Evolutionary conservation across 2,888 invertebrate species (phyloP), one percentile per base, ranked within the genome.

Genomic region (Agonopterix subpropinquella): DNA sequence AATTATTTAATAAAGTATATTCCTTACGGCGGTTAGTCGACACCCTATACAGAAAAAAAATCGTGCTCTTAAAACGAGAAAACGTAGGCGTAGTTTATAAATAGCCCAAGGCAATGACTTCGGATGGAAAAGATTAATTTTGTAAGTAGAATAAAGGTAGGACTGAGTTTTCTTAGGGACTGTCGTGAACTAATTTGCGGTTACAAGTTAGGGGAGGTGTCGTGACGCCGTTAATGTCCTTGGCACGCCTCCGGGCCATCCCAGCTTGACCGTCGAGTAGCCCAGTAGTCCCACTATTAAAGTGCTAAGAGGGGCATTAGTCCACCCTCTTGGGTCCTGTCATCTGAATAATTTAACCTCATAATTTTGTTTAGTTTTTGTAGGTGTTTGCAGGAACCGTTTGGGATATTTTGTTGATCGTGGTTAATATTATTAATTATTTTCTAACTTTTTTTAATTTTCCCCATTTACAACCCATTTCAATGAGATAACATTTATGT

Each of bases 281-380:
- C 7, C 28, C 28, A 75, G 54, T 59, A 57, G 67, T 65, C 66
- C 66, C 70, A 80, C 87, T 84, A 87, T 87, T 84, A 83, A 86
- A 86, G 86, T 83, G 86, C 85, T 87, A 87, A 88, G 84, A 84
- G 86, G 76, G 84, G 69, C 78, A 84, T 87, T 85, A 86, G 70
- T 71, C 65, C 61, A 74, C 77, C 78, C 81, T 73, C 77, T 64
- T 64, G 83, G 81, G 84, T 52, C 62, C 70, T 77, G 78, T 81
- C 80, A 73, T 79, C 77, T 78, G 84, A 79, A 84, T 86, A 84
- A 84, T 79, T 84, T 84, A 77, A 79, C 78, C 77, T 75, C 73
- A 77, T 85, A 84, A 87, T 86, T 83, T 80, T 67, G 66, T 70
- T 63, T 64, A 60, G 70, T 71, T 70, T 73, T 71, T 70, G 72